A percentile compares a stretch with the other conserved stretches of the same genome.
Evolutionary conservation across 2,113 vertebrate species (phyloP).

Genomic region (Xiphorhynchus elegans): DNA sequence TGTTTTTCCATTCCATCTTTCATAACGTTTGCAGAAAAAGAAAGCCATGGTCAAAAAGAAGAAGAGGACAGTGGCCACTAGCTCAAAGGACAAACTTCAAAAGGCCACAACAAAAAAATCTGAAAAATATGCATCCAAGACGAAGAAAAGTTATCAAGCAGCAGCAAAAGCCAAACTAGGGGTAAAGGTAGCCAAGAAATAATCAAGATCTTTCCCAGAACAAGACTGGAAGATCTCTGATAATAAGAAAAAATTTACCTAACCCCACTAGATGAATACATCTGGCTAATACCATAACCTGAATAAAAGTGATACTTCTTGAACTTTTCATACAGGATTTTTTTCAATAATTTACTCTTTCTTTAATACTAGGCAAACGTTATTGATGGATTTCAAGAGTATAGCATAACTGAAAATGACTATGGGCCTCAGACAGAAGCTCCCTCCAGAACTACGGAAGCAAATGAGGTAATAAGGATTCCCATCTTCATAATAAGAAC

Average conservation of each 20-base stretch:
- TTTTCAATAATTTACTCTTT: not conserved
- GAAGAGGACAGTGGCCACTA: conserved; percentile 88
- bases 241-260: conserved; percentile 77
- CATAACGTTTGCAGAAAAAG: conserved; percentile 88
- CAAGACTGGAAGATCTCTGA: conserved; percentile 91
- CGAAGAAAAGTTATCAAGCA: conserved; percentile 90
- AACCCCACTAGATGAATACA: conserved; percentile 80
- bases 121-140: conserved; percentile 88
- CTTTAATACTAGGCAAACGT: conserved; percentile 83
- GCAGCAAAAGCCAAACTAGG: conserved; percentile 87
- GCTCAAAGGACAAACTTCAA: conserved; percentile 86
- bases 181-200: conserved; percentile 85
- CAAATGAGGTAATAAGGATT: conserved; percentile 85
- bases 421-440: conserved; percentile 87
- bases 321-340: not conserved
- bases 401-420: conserved; percentile 82
- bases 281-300: conserved; percentile 76
- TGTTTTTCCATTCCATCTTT: conserved; percentile 82
- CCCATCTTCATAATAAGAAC: conserved; percentile 71
- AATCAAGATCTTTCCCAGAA: conserved; percentile 91
- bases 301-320: conserved; percentile 66
- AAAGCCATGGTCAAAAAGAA: conserved; percentile 93
- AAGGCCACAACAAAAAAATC: conserved; percentile 88
- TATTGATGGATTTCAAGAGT: conserved; percentile 87
- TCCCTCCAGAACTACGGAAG: conserved; percentile 81